These are phyloP conservation scores for Pocillopora damicornis DNA, from an alignment of 64 coral and sea anemone species.

Conservation along the genomic window DNA sequence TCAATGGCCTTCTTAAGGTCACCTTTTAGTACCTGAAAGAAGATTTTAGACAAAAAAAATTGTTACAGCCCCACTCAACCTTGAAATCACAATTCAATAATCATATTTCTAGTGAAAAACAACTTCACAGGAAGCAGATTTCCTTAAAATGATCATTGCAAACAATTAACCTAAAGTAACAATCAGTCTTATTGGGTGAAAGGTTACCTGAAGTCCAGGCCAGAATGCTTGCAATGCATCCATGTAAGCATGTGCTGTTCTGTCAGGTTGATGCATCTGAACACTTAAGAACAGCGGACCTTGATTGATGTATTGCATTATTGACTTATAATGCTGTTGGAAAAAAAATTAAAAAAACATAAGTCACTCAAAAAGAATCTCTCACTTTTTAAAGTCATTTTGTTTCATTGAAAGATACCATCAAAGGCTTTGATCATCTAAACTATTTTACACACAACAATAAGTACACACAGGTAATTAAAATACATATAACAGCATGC, in stretches of 20 bases:
- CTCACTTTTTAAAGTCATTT: not conserved
- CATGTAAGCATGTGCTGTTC: conserved; percentile 92
- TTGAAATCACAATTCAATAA: not conserved
- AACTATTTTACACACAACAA: too few species aligned
- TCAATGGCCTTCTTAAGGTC: conserved; percentile 97
- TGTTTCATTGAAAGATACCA: too few species aligned
- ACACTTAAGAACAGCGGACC: conserved; percentile 93
- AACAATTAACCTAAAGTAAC: not conserved
- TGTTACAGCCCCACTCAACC: not conserved
- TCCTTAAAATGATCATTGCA: not conserved
- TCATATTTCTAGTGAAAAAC: not conserved
- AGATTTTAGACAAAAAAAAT: not conserved
- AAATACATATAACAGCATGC: too few species aligned
- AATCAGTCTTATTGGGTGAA: not conserved
- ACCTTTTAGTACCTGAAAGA: conserved; percentile 86
- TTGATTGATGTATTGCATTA: conserved; percentile 99
- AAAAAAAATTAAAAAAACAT: not conserved
- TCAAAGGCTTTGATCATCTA: too few species aligned
- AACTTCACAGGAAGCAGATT: too few species aligned
- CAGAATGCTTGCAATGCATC: conserved; percentile 99
- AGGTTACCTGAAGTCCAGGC: conserved; percentile 89
- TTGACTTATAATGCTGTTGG: conserved; percentile 92
- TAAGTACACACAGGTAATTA: too few species aligned
- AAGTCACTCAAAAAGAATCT: not conserved
- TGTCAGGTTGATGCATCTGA: conserved; percentile 97